Evolutionary conservation across 2,888 invertebrate genomes (phyloP).

Genomic region (Apamea monoglypha): DNA sequence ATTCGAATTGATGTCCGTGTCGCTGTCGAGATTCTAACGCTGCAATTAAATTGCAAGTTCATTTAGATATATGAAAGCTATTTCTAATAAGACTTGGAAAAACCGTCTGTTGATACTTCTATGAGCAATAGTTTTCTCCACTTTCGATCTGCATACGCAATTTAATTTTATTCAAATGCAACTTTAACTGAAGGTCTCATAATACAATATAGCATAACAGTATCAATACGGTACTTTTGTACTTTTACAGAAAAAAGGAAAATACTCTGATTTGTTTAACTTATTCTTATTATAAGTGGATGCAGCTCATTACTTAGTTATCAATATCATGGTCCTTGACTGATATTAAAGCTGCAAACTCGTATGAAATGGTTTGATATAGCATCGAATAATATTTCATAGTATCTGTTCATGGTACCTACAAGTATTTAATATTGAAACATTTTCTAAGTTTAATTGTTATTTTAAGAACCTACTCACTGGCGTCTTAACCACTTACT

Average conservation of each 20-base stretch:
- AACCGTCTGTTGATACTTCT: slow-evolving; percentile 4
- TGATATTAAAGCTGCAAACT: neutral
- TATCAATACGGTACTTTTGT: neutral
- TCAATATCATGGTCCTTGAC: neutral
- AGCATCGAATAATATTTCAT: slow-evolving; percentile 3
- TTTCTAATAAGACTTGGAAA: slow-evolving; percentile 27
- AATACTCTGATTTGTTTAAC: neutral
- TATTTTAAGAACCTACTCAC: neutral
- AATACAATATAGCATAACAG: neutral
- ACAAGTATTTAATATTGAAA: neutral
- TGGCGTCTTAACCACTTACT: neutral
- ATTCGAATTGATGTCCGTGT: slow-evolving; percentile 17
- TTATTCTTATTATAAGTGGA: too few relatives aligned
- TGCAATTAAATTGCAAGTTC: slow-evolving; percentile 8
- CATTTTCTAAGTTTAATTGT: neutral
- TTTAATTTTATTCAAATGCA: slow-evolving; percentile 10
- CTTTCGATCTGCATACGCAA: slow-evolving; percentile 14
- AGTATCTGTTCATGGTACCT: neutral
- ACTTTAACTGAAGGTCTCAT: neutral
- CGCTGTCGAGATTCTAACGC: neutral
- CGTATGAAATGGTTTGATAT: neutral
- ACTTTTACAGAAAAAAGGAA: neutral
- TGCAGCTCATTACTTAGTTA: neutral
- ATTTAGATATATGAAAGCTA: slow-evolving; percentile 24
- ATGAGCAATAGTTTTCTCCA: slow-evolving; percentile 15